Percentiles rank a stretch among this genome's conserved stretches.
phyloP scores from a whole-genome alignment of 2,888 invertebrate species.

The Empis livida region DNA sequence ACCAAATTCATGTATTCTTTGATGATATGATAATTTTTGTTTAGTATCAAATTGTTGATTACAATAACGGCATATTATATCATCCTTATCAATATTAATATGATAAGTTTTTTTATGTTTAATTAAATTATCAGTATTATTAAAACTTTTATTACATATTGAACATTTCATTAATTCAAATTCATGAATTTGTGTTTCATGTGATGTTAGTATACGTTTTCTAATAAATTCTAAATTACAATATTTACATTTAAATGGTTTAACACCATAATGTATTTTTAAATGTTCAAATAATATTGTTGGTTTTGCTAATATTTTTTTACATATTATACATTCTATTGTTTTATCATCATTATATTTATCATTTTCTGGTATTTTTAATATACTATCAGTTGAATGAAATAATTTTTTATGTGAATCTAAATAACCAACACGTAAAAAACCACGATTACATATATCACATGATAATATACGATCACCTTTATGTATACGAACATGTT shows the following conservation, averaged over 20 bases:
- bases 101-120: too few relatives aligned
- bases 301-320: not conserved
- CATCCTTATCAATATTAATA: too few relatives aligned
- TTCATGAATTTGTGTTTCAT: not conserved
- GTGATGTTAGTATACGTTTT: not conserved
- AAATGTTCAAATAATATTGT: not conserved
- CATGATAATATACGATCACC: not conserved
- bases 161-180: too few relatives aligned
- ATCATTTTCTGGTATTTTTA: not conserved
- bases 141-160: too few relatives aligned
- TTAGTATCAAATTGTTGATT: not conserved
- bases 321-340: too few relatives aligned
- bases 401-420: not conserved
- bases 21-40: not conserved
- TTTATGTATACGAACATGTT: not conserved
- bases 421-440: not conserved
- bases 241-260: not conserved
- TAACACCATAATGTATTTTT: not conserved
- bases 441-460: not conserved
- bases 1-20: not conserved
- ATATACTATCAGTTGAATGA: not conserved
- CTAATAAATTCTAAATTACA: not conserved
- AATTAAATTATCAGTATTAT: too few relatives aligned
- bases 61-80: too few relatives aligned
- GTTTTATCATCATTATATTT: not conserved